Base-by-base conservation (phyloP, 1,140 invertebrate species). In the Bombus superbus region DNA sequence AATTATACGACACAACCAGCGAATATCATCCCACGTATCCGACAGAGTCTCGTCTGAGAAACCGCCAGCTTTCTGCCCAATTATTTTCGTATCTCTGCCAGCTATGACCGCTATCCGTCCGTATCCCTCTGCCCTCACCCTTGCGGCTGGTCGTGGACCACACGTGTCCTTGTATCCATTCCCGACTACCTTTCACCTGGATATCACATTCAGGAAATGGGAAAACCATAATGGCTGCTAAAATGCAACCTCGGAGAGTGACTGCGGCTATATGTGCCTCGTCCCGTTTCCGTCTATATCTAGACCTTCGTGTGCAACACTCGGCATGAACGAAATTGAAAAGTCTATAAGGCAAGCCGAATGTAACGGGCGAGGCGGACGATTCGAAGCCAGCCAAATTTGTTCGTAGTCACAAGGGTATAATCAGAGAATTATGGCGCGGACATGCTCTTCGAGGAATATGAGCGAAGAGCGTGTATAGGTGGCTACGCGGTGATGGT, bases 181-280 rank as follows among this genome's bases (percentile, higher is more conserved):
- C 35, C 35, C 8, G 32, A 76, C 75, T 64, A 53, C 47, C 80
- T 62, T 87, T 79, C 80, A 86, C 53, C 42, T 75, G 53, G 57
- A 81, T 88, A 88, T 83, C 74, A 44, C 59, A 86, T 86, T 74
- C 77, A 64, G 77, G 78, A 83, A 85, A 89, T 83, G 78, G 80
- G 28, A 85, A 85, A 87, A 76, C 85, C 77, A 82, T 90, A 90
- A 90, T 89, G 85, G 76, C 40, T 44, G 40, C 59, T 62, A 85
- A 75, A 89, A 90, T 35, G 81, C 74, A 76, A 40, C 71, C 75
- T 68, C 77, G 87, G 75, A 90, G 87, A 84, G 84, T 89, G 89
- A 87, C 85, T 80, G 81, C 88, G 47, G 57, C 18, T 38, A n/a
- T 44, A 72, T 71, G 35, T 75, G 69, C 10, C 80, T 77, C 62